phyloP scores from a whole-genome alignment of 2,113 vertebrate species.

The Onychostruthus taczanowskii region DNA sequence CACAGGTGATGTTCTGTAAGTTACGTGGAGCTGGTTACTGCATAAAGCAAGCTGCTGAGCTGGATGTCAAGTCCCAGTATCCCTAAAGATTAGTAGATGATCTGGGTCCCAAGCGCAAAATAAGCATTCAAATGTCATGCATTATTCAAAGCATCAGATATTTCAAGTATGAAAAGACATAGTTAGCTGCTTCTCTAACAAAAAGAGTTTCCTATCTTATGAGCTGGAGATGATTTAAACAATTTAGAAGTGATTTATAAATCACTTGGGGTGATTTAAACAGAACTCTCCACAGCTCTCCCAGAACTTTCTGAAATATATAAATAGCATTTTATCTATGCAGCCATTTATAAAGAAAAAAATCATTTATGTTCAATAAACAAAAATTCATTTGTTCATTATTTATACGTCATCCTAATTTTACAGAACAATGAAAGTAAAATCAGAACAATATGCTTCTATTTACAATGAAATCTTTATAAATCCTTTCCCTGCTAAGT shows the following conservation, averaged over 20 bases:
- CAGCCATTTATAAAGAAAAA: constrained; percentile 4
- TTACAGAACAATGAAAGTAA: not conserved
- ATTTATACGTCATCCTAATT: not conserved
- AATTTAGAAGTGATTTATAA: constrained; percentile 7
- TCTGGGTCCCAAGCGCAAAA: not conserved
- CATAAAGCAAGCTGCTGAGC: not conserved
- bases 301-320: not conserved
- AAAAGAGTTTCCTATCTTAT: not conserved
- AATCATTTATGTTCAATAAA: not conserved
- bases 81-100: not conserved
- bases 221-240: constrained; percentile 7
- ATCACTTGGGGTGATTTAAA: not conserved
- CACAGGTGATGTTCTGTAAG: not conserved
- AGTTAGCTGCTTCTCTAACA: not conserved
- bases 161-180: not conserved
- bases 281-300: not conserved
- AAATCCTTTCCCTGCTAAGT: constrained; percentile 5
- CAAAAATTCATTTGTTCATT: not conserved
- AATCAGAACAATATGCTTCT: not conserved
- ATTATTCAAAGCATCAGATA: not conserved
- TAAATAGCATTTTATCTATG: not conserved
- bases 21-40: not conserved
- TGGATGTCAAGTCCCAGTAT: not conserved
- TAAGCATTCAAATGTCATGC: not conserved
- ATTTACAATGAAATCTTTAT: constrained; percentile 24